These are phyloP conservation scores for Phataginus tricuspis DNA, from an alignment of 2,797 vertebrate genomes.

Conservation along the genomic window DNA sequence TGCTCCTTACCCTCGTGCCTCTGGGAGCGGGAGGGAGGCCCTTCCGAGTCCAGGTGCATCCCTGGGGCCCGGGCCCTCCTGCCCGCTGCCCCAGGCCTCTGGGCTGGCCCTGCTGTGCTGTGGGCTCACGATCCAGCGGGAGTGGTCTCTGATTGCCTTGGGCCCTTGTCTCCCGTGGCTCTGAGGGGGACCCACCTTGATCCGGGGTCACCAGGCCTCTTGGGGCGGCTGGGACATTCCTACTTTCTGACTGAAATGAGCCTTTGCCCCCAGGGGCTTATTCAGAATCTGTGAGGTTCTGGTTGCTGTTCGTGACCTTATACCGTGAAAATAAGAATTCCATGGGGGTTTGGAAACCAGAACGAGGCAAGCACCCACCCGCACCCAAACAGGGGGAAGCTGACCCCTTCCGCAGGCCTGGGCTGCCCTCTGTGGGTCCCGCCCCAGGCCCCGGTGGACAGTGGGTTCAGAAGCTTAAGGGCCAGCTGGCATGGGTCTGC, in stretches of 20 bases:
- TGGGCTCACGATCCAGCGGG: neutral
- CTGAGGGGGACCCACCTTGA: rapidly evolving
- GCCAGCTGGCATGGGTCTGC: neutral
- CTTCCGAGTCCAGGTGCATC: neutral
- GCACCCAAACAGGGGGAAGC: neutral
- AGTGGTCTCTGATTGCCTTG: rapidly evolving
- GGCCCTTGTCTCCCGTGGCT: neutral
- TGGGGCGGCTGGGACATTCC: neutral
- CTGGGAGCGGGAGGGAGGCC: too few species aligned
- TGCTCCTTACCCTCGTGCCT: neutral
- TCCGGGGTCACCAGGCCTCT: neutral
- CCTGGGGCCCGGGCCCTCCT: rapidly evolving
- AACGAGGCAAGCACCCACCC: neutral
- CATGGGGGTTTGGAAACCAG: neutral
- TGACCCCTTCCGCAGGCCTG: rapidly evolving
- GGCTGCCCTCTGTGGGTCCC: neutral
- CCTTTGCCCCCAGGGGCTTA: too few species aligned
- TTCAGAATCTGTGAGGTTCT: neutral
- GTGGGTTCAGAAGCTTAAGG: neutral
- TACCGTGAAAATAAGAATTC: neutral
- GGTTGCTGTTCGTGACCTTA: rapidly evolving
- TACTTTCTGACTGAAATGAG: neutral
- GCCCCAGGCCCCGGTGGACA: too few species aligned
- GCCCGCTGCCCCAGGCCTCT: neutral
- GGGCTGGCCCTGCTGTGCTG: neutral